These are phyloP conservation scores for Ptilodon capucinus DNA, from an alignment of 2,888 invertebrate species.

Conservation along the genomic window DNA sequence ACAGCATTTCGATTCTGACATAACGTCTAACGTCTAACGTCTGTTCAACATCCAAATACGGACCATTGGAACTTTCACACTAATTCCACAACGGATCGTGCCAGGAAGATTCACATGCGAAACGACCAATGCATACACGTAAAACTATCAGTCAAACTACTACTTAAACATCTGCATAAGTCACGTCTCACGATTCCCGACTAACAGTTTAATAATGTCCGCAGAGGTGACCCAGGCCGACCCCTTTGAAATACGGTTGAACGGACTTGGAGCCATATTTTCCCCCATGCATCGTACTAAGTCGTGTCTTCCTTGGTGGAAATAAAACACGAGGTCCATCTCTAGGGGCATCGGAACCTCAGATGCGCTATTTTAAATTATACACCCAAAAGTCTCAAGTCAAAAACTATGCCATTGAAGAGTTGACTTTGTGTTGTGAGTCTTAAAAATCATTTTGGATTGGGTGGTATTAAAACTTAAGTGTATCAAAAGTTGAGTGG, in stretches of 20 bases:
- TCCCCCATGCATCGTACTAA: slow-evolving; percentile 76
- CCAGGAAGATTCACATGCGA: slow-evolving; percentile 74
- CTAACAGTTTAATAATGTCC: slow-evolving; percentile 82
- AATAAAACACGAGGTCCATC: slow-evolving; percentile 82
- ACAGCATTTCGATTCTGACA: background rate
- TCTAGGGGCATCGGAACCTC: slow-evolving; percentile 79
- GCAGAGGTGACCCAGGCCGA: slow-evolving; percentile 68
- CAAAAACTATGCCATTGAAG: slow-evolving; percentile 1
- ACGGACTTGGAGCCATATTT: slow-evolving; percentile 78
- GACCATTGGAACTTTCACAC: slow-evolving; percentile 62
- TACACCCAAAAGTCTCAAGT: slow-evolving; percentile 39
- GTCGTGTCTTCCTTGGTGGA: slow-evolving; percentile 81
- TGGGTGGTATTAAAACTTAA: slow-evolving; percentile 26
- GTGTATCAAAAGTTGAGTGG: slow-evolving; percentile 38
- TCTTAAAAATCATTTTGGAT: slow-evolving; percentile 15
- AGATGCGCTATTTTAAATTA: slow-evolving; percentile 71
- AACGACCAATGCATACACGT: slow-evolving; percentile 72
- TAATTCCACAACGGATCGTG: slow-evolving; percentile 71
- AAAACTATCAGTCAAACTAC: slow-evolving; percentile 79
- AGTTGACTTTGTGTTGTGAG: background rate
- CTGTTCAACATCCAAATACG: slow-evolving; percentile 41
- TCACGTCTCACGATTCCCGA: slow-evolving; percentile 76
- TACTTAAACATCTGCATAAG: slow-evolving; percentile 80
- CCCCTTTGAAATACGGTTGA: slow-evolving; percentile 79
- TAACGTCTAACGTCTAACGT: slow-evolving; percentile 3